Conservation (phyloP, 1,140 invertebrate species). For the Phortica variegata region DNA sequence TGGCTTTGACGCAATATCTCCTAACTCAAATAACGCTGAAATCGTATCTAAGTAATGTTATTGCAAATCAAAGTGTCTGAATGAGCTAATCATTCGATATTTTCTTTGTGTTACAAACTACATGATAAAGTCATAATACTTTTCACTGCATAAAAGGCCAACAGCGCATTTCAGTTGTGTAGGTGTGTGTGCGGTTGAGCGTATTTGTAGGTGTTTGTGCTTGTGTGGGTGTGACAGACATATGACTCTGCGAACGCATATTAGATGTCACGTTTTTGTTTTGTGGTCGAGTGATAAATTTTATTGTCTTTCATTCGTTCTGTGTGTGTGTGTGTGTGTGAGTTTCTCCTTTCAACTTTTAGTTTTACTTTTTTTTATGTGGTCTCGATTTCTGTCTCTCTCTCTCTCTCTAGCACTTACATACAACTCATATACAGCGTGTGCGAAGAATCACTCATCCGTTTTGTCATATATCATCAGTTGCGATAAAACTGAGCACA, state of each 20-base stretch:
- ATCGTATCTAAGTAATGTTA: too few species aligned
- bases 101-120: too few species aligned
- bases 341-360: slow-evolving; percentile 5
- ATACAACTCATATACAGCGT: neutral
- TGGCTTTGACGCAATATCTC: too few species aligned
- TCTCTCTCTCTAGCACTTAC: neutral
- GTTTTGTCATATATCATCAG: slow-evolving; percentile 2
- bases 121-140: too few species aligned
- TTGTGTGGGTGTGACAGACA: neutral
- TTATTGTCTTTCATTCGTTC: slow-evolving; percentile 20
- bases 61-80: too few species aligned
- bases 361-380: slow-evolving; percentile 9
- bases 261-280: slow-evolving; percentile 34
- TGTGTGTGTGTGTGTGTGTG: slow-evolving; percentile 19
- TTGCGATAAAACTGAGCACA: slow-evolving; percentile 4
- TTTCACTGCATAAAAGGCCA: too few species aligned
- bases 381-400: neutral
- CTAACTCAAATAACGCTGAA: too few species aligned
- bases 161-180: too few species aligned
- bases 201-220: neutral
- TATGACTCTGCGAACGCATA: slow-evolving; percentile 5
- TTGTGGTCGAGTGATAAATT: slow-evolving; percentile 43
- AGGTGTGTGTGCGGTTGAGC: neutral
- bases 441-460: neutral
- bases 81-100: too few species aligned